phyloP scores from a whole-genome alignment of 2,113 vertebrate species.

The Probosciger aterrimus region DNA sequence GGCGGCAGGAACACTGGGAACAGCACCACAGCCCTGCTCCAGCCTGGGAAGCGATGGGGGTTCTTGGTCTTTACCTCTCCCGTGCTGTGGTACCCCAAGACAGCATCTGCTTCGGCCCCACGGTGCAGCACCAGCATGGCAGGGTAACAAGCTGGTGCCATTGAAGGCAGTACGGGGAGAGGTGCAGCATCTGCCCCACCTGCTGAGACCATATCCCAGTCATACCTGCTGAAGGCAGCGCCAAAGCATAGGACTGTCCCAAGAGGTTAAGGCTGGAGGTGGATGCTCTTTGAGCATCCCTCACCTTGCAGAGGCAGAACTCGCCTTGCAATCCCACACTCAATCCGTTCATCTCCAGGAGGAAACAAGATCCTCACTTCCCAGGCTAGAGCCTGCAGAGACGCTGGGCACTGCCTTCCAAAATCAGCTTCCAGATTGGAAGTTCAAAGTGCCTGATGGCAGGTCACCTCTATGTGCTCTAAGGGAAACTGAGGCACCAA shows the following conservation, averaged over 20 bases:
- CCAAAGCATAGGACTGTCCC: neutral
- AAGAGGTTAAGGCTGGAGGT: neutral
- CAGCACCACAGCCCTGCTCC: neutral
- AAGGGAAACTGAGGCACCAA: neutral
- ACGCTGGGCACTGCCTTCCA: neutral
- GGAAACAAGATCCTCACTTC: neutral
- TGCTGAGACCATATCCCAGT: accelerated
- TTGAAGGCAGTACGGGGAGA: neutral
- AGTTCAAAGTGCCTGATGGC: neutral
- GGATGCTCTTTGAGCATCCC: neutral
- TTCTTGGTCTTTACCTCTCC: neutral
- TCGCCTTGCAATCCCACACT: accelerated
- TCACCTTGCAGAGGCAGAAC: neutral
- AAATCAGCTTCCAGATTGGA: neutral
- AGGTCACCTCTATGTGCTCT: neutral
- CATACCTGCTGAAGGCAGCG: accelerated
- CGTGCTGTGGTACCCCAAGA: accelerated
- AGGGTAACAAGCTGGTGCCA: neutral
- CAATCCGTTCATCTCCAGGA: neutral
- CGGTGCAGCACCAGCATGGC: accelerated
- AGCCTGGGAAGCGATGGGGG: accelerated
- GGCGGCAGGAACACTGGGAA: neutral
- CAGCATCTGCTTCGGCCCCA: neutral
- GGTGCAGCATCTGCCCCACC: accelerated
- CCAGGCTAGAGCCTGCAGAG: neutral